Conservation (phyloP, 1,140 invertebrate genomes). For the Plectrocnemia conspersa region DNA sequence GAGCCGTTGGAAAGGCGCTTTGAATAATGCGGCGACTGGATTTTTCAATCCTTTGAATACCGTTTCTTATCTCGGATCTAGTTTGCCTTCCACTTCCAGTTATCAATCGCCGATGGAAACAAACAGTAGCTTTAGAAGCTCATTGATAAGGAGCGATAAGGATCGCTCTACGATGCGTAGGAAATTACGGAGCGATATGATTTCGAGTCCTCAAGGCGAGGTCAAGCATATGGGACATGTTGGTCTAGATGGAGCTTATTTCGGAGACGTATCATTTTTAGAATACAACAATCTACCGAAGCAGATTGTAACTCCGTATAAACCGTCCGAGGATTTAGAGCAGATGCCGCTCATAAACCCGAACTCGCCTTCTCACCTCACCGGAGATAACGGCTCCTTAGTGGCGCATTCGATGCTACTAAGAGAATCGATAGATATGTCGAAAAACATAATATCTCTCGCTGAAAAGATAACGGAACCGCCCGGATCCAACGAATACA, state of each 20-base stretch:
- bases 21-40: constrained; percentile 80
- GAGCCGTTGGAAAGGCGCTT: constrained; percentile 77
- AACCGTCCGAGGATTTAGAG: constrained; percentile 75
- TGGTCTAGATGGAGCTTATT: constrained; percentile 92
- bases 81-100: constrained; percentile 55
- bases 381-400: constrained; percentile 45
- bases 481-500: background rate
- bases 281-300: constrained; percentile 74
- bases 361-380: constrained; percentile 53
- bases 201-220: constrained; percentile 93
- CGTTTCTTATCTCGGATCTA: constrained; percentile 79
- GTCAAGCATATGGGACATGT: constrained; percentile 96
- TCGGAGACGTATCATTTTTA: constrained; percentile 89
- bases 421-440: background rate
- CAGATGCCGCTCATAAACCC: constrained; percentile 53
- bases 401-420: constrained; percentile 34
- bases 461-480: background rate
- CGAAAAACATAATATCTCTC: background rate
- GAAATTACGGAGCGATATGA: constrained; percentile 81
- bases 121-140: constrained; percentile 18
- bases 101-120: background rate
- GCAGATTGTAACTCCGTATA: constrained; percentile 83
- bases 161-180: constrained; percentile 51
- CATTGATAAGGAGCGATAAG: constrained; percentile 24
- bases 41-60: constrained; percentile 87